Conservation (phyloP, 2,888 invertebrate genomes). For the Chromoteleia sp. region DNA sequence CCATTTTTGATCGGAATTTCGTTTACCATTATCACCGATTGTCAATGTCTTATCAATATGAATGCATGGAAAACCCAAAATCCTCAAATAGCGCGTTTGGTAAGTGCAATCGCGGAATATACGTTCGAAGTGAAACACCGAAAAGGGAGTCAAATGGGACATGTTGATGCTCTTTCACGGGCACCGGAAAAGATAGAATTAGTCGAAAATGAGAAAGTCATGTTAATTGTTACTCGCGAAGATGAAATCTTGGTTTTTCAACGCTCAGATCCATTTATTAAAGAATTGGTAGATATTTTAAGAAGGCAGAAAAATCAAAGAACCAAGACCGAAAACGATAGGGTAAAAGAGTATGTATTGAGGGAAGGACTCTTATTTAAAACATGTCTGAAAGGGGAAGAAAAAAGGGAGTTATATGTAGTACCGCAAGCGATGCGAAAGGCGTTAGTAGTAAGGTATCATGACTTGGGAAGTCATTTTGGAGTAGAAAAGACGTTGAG, state of each 20-base stretch:
- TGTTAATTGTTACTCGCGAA: constrained; percentile 25
- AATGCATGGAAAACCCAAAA: constrained; percentile 27
- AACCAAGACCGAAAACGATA: constrained; percentile 16
- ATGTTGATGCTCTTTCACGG: too few species aligned
- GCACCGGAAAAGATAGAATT: not conserved
- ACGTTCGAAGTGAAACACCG: constrained; percentile 7
- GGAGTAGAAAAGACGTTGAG: constrained; percentile 56
- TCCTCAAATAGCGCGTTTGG: constrained; percentile 24
- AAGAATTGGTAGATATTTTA: constrained; percentile 22
- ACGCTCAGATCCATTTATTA: constrained; percentile 23
- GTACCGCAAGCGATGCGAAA: constrained; percentile 61
- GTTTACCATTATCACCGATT: constrained; percentile 13
- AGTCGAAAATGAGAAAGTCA: not conserved
- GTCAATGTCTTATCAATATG: constrained; percentile 10
- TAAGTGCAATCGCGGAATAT: not conserved
- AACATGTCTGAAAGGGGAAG: not conserved
- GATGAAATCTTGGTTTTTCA: constrained; percentile 53
- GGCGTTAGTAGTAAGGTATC: constrained; percentile 27
- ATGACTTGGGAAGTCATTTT: too few species aligned
- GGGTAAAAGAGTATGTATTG: constrained; percentile 21
- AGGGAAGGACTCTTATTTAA: constrained; percentile 21
- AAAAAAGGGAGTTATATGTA: constrained; percentile 45
- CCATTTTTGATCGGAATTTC: constrained; percentile 59
- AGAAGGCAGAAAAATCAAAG: constrained; percentile 15
- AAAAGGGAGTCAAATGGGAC: constrained; percentile 7